These are phyloP conservation scores for Onthophagus sagittarius DNA, from an alignment of 2,888 invertebrate genomes.

Conservation along the genomic window DNA sequence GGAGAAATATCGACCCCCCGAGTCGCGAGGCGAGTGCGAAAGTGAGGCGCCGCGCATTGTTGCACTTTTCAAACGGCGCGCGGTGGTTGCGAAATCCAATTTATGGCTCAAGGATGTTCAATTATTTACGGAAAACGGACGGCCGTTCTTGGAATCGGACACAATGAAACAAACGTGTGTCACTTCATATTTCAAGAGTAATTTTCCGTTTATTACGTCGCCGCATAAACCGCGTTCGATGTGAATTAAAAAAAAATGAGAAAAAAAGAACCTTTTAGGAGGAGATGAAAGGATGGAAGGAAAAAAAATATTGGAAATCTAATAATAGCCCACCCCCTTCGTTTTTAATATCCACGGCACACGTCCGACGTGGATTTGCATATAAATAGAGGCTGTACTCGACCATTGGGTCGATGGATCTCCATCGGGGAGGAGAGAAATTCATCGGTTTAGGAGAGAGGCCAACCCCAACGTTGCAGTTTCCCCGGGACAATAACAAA, in stretches of 20 bases:
- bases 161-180: not conserved
- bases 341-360: not conserved
- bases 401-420: not conserved
- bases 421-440: not conserved
- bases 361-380: not conserved
- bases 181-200: not conserved
- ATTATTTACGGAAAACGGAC: not conserved
- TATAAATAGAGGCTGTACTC: not conserved
- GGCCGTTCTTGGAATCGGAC: not conserved
- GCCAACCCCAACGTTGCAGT: not conserved
- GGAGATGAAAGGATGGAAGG: not conserved
- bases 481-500: constrained; percentile 42
- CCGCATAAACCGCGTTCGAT: not conserved
- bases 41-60: not conserved
- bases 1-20: not conserved
- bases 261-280: not conserved
- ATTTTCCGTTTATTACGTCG: not conserved
- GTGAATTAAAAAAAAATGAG: not conserved
- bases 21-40: not conserved
- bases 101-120: not conserved
- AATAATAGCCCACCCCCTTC: not conserved
- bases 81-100: not conserved
- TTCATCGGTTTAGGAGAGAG: not conserved
- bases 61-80: not conserved
- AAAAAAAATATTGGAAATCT: not conserved